Percentiles rank a stretch among this genome's conserved stretches.
Evolutionary conservation across 2,888 invertebrate species (phyloP).

Genomic region (Nemapogon koenigi): DNA sequence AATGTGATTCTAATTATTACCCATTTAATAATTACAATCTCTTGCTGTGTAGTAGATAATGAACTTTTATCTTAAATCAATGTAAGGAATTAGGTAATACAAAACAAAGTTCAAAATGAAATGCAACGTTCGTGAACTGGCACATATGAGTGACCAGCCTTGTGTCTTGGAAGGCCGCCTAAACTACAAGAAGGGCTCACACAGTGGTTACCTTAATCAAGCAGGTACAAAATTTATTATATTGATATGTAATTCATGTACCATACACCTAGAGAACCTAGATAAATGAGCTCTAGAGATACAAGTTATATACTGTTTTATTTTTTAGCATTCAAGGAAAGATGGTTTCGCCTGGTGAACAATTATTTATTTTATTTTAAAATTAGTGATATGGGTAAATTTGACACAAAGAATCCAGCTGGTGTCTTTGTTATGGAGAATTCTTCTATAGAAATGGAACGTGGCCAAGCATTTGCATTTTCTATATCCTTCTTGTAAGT

Average conservation of each 20-base stretch:
- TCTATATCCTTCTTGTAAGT: slow-evolving; percentile 72
- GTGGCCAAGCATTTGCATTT: slow-evolving; percentile 75
- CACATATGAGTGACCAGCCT: slow-evolving; percentile 67
- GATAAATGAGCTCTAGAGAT: neutral
- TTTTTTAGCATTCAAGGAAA: slow-evolving; percentile 73
- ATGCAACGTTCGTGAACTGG: slow-evolving; percentile 74
- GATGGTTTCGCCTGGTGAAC: slow-evolving; percentile 77
- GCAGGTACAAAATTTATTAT: slow-evolving; percentile 22
- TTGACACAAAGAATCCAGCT: slow-evolving; percentile 69
- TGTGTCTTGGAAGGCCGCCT: slow-evolving; percentile 74
- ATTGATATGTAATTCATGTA: neutral
- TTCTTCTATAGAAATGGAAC: slow-evolving; percentile 72
- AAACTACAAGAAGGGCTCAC: slow-evolving; percentile 70
- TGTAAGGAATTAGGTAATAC: no score
- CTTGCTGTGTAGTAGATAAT: no score
- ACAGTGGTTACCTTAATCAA: slow-evolving; percentile 59
- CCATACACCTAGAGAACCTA: neutral
- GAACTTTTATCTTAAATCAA: no score
- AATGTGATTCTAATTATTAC: no score
- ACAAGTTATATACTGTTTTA: slow-evolving; percentile 11
- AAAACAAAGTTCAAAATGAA: slow-evolving; percentile 61
- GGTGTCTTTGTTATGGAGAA: slow-evolving; percentile 80
- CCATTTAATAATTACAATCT: no score
- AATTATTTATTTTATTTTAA: slow-evolving; percentile 82
- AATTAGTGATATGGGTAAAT: slow-evolving; percentile 70